These are phyloP conservation scores for Cnemophilus loriae DNA, from an alignment of 2,113 vertebrate genomes.

Conservation along the genomic window DNA sequence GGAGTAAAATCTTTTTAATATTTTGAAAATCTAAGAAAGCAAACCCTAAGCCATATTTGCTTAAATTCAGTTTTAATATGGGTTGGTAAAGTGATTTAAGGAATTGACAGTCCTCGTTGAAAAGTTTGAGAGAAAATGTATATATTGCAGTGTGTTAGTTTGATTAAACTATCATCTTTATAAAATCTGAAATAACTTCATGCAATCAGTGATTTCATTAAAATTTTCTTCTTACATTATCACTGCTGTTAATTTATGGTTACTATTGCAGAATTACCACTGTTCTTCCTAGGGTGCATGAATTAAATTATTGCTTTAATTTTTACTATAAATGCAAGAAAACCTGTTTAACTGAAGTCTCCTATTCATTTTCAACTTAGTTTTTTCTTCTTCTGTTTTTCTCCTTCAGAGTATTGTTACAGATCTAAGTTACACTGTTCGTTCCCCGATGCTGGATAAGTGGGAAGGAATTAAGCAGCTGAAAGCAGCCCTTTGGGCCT, in stretches of 20 bases:
- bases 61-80: not conserved
- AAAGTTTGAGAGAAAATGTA: not conserved
- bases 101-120: not conserved
- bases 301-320: not conserved
- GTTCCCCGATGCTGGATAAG: slow-evolving; percentile 93
- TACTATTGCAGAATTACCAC: not conserved
- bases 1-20: not conserved
- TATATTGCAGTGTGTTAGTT: not conserved
- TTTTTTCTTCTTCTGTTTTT: not conserved
- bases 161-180: not conserved
- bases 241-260: not conserved
- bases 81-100: not conserved
- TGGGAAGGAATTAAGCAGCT: slow-evolving; percentile 98
- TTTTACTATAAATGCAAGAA: not conserved
- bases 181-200: not conserved
- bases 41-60: not conserved
- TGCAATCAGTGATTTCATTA: not conserved
- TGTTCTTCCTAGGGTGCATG: not conserved
- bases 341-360: not conserved
- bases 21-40: not conserved
- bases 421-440: slow-evolving; percentile 93
- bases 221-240: not conserved
- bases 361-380: not conserved
- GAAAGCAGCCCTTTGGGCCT: slow-evolving; percentile 95
- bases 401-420: slow-evolving; percentile 86